Base-by-base conservation (phyloP, 2,797 vertebrate genomes). In the Erpetoichthys calabaricus region DNA sequence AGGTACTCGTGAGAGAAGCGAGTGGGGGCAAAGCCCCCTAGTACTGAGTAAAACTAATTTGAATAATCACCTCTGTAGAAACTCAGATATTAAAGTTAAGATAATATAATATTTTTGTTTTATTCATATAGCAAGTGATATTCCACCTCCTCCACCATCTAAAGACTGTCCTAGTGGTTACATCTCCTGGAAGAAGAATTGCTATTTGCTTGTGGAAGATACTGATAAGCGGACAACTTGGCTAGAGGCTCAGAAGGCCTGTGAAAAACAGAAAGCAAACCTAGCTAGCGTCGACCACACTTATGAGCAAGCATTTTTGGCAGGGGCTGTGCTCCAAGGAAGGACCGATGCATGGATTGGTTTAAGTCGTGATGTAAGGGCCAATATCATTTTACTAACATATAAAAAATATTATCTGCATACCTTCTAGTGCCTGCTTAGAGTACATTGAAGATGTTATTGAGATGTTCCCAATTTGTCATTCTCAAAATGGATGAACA, bases 221-320 rank as follows among this genome's bases (percentile, higher is more conserved):
- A 56, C 68, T 1, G 73, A 69, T 5, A 7, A 7, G 47, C 47
- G n/a, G 47, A 41, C 53, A 9, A 74, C 65, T 2, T 88, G 84
- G 85, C 75, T 76, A 1, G 70, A 60, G 0, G 83, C 83, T 10
- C 77, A 78, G 68, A 6, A 3, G 0, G 61, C 67, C 45, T 88
- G 85, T 7, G 1, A 45, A 57, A 4, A 62, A 45, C 58, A 81
- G 25, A 73, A 70, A 5, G 81, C 69, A 3, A 69, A 84, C 75
- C 70, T 88, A 74, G 80, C 77, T 61, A 88, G 85, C 62, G 65
- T 86, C 2, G 86, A 88, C 71, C 76, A 76, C 75, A 85, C 84
- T 75, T 87, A 88, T 46, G 85, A 88, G 63, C 86, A 88, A 71
- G 82, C 82, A 56, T 88, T 85, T 50, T 65, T 88, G 2, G 73